Evolutionary conservation across 2,888 invertebrate species (phyloP), one percentile per base, ranked within the genome.

Genomic region (Apocheima hispidaria): DNA sequence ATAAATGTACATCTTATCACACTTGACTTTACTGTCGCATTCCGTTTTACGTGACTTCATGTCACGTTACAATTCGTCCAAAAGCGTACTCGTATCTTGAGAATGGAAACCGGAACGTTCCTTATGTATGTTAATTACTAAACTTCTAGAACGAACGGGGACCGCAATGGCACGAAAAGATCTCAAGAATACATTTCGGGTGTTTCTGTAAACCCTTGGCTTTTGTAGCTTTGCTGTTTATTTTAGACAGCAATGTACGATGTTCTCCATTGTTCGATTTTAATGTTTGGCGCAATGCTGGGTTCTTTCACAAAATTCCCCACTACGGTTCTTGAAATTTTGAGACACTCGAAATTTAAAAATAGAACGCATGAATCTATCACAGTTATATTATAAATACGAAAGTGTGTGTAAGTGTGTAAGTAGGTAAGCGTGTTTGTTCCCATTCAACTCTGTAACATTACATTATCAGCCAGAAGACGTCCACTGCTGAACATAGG

Each of bases 71-170:
- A 50, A 28, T 40, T 28, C 26, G 21, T 35, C 18, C 33, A 21
- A n/a, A 49, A 40, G n/a, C n/a, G n/a, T n/a, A n/a, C n/a, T n/a
- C 28, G 28, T 51, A 40, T 40, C 36, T 38, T 2, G 38, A 46
- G 33, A 58, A 54, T 51, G 59, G 56, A 63, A 59, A 56, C 59
- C 35, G 46, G 48, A 57, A 40, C 52, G 55, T 40, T 28, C 35
- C 46, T 20, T 52, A 53, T 51, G 56, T 60, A 60, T 60, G 63
- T 56, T 63, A 63, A 63, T 63, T 59, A 59, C 54, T 38, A 40
- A 56, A 61, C 51, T 61, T 61, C 33, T 46, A 50, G 26, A 51
- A 54, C 53, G 33, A 36, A 53, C 60, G 20, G 26, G 40, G n/a
- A 52, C 54, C 54, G 44, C 60, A 60, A 44, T 38, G 55, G 40